Evolutionary conservation across 2,113 vertebrate genomes (phyloP).

Genomic region (Clarias macrocephalus): DNA sequence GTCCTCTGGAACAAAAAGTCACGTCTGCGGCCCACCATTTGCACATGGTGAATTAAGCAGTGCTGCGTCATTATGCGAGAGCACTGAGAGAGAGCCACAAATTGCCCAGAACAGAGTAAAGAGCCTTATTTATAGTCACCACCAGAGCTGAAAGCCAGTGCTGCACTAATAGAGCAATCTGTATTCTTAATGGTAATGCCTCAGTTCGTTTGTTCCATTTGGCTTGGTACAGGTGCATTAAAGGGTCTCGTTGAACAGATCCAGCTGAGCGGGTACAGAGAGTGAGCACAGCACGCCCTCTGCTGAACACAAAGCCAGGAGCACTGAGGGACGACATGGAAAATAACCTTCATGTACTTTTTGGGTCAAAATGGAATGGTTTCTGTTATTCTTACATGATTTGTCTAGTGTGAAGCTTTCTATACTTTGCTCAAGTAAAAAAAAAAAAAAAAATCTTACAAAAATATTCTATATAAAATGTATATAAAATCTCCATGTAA

Average conservation of each 20-base stretch:
- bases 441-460: background rate
- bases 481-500: background rate
- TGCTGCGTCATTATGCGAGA: constrained; percentile 69
- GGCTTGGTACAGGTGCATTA: constrained; percentile 75
- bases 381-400: background rate
- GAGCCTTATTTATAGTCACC: constrained; percentile 70
- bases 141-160: constrained; percentile 65
- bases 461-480: background rate
- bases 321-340: background rate
- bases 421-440: background rate
- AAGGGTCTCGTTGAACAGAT: constrained; percentile 63
- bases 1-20: constrained; percentile 52
- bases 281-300: constrained; percentile 62
- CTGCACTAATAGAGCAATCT: constrained; percentile 75
- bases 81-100: constrained; percentile 61
- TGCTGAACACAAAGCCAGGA: constrained; percentile 55
- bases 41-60: constrained; percentile 63
- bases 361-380: background rate
- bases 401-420: background rate
- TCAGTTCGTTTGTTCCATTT: constrained; percentile 75
- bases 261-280: constrained; percentile 42
- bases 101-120: constrained; percentile 69
- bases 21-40: constrained; percentile 54
- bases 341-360: background rate
- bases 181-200: constrained; percentile 76